Percentiles rank a stretch among this genome's conserved stretches.
These are phyloP conservation scores for Okamejei kenojei DNA, from an alignment of 2,797 vertebrate genomes.

Conservation along the genomic window DNA sequence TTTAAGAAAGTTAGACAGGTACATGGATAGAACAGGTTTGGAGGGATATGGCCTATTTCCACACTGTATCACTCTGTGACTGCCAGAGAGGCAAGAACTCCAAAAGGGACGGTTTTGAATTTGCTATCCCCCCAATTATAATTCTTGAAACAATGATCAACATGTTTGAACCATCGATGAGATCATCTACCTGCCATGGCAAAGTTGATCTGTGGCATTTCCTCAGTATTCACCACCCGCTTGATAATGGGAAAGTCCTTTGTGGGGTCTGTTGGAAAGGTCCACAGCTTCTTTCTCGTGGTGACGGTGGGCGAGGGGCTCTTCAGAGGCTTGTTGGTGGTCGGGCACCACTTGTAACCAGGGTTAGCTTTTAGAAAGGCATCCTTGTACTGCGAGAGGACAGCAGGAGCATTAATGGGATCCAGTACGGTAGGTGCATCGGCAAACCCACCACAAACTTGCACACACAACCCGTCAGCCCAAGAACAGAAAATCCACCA, in stretches of 20 bases:
- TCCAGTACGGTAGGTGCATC: not conserved
- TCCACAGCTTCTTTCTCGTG: conserved; percentile 85
- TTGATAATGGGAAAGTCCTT: conserved; percentile 80
- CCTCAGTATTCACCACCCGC: conserved; percentile 77
- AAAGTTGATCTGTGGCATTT: conserved; percentile 89
- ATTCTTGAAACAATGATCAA: not conserved
- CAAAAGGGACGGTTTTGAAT: not conserved
- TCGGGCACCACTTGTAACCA: conserved; percentile 96
- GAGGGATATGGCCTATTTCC: too few species aligned
- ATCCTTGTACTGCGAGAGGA: conserved; percentile 82
- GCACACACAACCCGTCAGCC: not conserved
- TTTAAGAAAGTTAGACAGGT: too few species aligned
- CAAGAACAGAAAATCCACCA: not conserved
- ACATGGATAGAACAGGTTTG: too few species aligned
- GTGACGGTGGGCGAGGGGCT: conserved; percentile 69
- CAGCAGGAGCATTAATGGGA: not conserved
- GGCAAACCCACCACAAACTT: not conserved
- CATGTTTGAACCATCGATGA: not conserved
- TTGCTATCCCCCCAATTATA: not conserved
- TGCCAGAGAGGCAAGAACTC: not conserved
- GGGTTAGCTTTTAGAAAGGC: conserved; percentile 98
- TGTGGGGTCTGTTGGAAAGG: conserved; percentile 72
- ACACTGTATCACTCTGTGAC: not conserved
- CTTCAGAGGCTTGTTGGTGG: conserved; percentile 92
- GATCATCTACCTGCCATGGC: conserved; percentile 85